Base-by-base conservation (phyloP, 2,113 vertebrate genomes). In the Phasianus colchicus region DNA sequence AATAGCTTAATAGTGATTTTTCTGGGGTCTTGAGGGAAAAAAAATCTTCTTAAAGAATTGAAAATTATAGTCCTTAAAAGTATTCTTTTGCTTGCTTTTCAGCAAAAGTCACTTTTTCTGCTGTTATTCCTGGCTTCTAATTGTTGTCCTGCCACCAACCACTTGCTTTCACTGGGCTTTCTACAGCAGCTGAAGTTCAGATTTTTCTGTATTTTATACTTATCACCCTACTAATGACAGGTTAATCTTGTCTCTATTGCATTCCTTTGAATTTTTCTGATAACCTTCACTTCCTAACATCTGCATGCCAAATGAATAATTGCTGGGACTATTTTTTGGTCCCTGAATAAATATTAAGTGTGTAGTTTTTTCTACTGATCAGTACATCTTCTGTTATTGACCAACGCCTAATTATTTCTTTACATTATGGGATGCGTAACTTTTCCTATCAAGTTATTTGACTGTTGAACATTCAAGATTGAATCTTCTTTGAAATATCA, bases 221-320 rank as follows among this genome's bases (percentile, higher is more conserved):
- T 42, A 11, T 77, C 7, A 11, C 22, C 32, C 34, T 69, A 38
- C 32, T 79, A 55, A 52, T 36, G 63, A 19, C 7, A 0, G 0
- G 10, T 43, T 55, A n/a, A 88, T 57, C 2, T 4, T 11, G 24
- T 88, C 17, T 86, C 17, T 6, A 20, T 18, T 76, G 21, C 67
- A 8, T 74, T 30, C 32, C 32, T 61, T 60, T 13, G 3, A 3
- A 6, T 17, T 47, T 64, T 57, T 36, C 36, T 67, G 19, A 18
- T 50, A 57, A 61, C 32, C 15, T 73, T 65, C 20, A 30, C 27
- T 61, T 86, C 25, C 42, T 22, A 42, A 2, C 8, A 52, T 48
- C 9, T 52, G 55, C 15, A 8, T 52, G 45, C 12, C 43, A 42
- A 61, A 64, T 13, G 30, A 16, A 13, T 15, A 81, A 58, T 64